Percentiles rank a stretch among this genome's conserved stretches.
These are phyloP conservation scores for Danaus melanippus DNA, from an alignment of 1,140 invertebrate species.

Conservation along the genomic window DNA sequence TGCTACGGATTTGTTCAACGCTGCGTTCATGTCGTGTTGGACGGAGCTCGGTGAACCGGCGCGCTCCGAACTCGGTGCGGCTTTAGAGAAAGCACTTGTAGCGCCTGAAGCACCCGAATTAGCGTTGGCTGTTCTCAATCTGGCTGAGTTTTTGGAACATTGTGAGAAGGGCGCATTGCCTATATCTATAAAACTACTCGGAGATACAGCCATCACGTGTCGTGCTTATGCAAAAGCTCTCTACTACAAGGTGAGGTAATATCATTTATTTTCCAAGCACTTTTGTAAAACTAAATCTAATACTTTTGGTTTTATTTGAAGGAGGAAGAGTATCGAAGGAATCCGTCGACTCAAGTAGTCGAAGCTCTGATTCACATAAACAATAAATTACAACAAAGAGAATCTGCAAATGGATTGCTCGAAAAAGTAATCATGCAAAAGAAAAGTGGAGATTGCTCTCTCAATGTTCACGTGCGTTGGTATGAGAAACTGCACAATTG, in stretches of 20 bases:
- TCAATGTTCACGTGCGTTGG: conserved; percentile 95
- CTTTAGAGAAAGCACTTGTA: conserved; percentile 89
- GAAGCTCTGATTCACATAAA: conserved; percentile 97
- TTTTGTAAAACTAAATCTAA: conserved; percentile 5
- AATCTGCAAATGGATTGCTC: conserved; percentile 93
- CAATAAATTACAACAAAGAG: conserved; percentile 98
- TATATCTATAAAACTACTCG: conserved; percentile 86
- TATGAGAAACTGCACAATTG: conserved; percentile 99
- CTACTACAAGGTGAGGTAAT: conserved; percentile 86
- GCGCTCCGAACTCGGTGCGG: conserved; percentile 89
- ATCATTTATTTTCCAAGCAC: conserved; percentile 10
- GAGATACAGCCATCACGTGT: conserved; percentile 86
- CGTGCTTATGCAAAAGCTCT: conserved; percentile 95
- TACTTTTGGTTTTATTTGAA: conserved; percentile 25
- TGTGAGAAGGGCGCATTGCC: conserved; percentile 97
- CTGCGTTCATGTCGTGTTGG: conserved; percentile 99
- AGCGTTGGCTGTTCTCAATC: conserved; percentile 96
- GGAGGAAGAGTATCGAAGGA: conserved; percentile 92
- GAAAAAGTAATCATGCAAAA: conserved; percentile 91
- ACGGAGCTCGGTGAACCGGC: conserved; percentile 89
- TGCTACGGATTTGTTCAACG: conserved; percentile 96
- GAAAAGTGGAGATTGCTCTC: conserved; percentile 72
- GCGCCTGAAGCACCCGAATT: conserved; percentile 96
- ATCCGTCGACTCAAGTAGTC: conserved; percentile 83
- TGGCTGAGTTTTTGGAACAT: conserved; percentile 99